Base-by-base conservation (phyloP, 2,888 invertebrate genomes). In the Parascotia fuliginaria region DNA sequence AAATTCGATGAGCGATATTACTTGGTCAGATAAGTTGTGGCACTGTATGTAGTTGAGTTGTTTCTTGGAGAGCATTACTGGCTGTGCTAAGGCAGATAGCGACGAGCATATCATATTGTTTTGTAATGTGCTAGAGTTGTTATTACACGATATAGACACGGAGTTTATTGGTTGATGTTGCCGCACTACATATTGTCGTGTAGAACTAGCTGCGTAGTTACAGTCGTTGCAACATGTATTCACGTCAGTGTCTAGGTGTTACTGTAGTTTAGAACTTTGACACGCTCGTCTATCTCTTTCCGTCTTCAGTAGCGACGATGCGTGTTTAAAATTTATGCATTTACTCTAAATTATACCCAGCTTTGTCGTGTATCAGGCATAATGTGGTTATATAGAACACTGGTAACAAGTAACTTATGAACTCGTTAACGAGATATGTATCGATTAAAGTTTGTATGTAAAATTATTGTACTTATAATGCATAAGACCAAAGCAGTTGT, bases 401-500 rank as follows among this genome's bases (percentile, higher is more conserved):
- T 66, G 67, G 69, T 68, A 67, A 71, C 63, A 66, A 56, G 61
- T 67, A 67, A 74, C 72, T 77, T 76, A 77, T 76, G 70, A 77
- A 74, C 60, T 75, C 66, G 60, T n/a, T 74, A 68, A 71, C 65
- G 65, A 76, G 70, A 73, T 76, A 73, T 62, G 49, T 60, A 71
- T 71, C 75, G 63, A 58, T 52, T 57, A 77, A 78, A 66, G 65
- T 77, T 75, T 83, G 75, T 83, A 73, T 77, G 77, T 83, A 77
- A 79, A 79, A 75, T 75, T 76, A 79, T 76, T 82, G 87, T 88
- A 87, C 87, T 85, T 86, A 84, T 80, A 76, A 81, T 76, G 81
- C 80, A 79, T 87, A 78, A 85, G 88, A 87, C 89, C 89, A 87
- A 88, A 89, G 88, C 81, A 75, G 78, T 85, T 82, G 76, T 85